Evolutionary conservation across 1,140 invertebrate species (phyloP), one percentile per base, ranked within the genome.

Genomic region (Platorchestia sp.): DNA sequence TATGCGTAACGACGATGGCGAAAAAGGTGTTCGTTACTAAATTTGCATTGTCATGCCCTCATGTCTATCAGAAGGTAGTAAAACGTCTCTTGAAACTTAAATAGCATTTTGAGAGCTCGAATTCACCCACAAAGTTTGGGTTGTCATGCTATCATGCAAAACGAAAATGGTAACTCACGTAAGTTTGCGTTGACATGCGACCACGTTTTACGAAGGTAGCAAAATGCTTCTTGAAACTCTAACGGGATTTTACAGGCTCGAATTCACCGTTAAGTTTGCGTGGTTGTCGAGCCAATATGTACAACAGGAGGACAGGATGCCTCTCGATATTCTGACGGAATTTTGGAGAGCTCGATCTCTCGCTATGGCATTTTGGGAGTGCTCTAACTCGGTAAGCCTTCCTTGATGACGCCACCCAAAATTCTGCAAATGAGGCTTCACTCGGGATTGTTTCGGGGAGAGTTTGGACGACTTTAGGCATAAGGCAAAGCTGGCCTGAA

Each of bases 381-480:
- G 87, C 41, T 89, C n/a, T 44, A 89, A 89, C 87, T 89, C 42
- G 36, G 41, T 89, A 42, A 89, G 87, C 87, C 87, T 89, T 89
- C 87, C 41, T 89, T 89, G 87, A 89, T 89, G 87, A 89, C 41
- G 87, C 87, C 41, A 43, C 41, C n/a, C 43, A 41, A 89, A 89
- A 44, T 75, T 89, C 87, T 44, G 41, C 87, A 44, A 89, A 89
- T 89, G 87, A 89, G 87, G 87, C 87, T 89, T 89, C 41, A 89
- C 87, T 89, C 42, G 87, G 43, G 87, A 89, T 89, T 89, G 87
- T 89, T 89, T 89, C 43, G 27, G 87, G 36, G 87, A 27, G 87
- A 89, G 87, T 89, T 89, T 89, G 87, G 43, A 89, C 87, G 87
- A 89, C 87, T 89, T 89, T 89, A 89, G 87, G 87, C 87, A 16